phyloP scores from a whole-genome alignment of 1,140 invertebrate genomes.

The Macrosteles quadrilineatus region DNA sequence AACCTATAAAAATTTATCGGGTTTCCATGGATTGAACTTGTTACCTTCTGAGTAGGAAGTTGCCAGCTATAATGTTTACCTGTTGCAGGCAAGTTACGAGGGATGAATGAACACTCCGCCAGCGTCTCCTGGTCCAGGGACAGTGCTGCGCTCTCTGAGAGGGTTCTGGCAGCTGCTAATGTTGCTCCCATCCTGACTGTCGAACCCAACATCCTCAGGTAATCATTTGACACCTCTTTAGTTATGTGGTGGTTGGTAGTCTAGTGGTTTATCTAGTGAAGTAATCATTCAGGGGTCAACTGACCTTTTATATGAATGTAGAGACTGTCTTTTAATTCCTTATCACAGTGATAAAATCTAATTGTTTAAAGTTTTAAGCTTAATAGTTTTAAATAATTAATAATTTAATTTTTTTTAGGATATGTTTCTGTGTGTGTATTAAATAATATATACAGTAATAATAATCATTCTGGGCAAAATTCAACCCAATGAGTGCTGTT shows the following conservation, averaged over 20 bases:
- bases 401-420: neutral
- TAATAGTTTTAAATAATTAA: neutral
- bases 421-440: neutral
- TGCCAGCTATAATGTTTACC: neutral
- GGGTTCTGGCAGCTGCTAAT: constrained; percentile 78
- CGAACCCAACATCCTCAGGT: constrained; percentile 62
- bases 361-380: neutral
- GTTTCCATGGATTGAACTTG: too few relatives aligned
- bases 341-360: neutral
- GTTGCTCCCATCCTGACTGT: constrained; percentile 68
- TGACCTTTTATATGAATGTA: too few relatives aligned
- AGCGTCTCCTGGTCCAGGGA: constrained; percentile 53
- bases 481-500: too few relatives aligned
- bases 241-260: too few relatives aligned
- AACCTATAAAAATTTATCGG: too few relatives aligned
- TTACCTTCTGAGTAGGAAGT: too few relatives aligned
- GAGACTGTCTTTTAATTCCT: too few relatives aligned
- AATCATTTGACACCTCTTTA: too few relatives aligned
- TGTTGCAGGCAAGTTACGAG: constrained; percentile 67
- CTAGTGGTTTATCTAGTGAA: too few relatives aligned
- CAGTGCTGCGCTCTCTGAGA: constrained; percentile 53
- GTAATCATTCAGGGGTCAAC: too few relatives aligned
- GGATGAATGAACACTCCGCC: constrained; percentile 83
- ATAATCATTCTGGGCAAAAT: too few relatives aligned
- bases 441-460: neutral